Base-by-base conservation (phyloP, 2,888 invertebrate genomes). In the Drosophila yooni region DNA sequence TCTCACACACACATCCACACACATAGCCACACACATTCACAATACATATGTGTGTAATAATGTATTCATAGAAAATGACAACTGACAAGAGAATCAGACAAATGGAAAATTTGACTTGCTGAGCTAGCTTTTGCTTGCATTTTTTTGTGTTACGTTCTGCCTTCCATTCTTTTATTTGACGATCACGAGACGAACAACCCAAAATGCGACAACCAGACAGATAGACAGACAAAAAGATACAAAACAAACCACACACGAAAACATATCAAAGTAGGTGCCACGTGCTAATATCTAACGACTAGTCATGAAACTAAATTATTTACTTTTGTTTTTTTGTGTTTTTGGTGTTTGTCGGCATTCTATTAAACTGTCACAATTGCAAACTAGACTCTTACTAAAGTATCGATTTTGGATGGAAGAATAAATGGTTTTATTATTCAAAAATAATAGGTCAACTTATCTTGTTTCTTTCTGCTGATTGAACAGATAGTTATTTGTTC, bases 11-110 rank as follows among this genome's bases (percentile, higher is more conserved):
- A 21, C n/a, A 53, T 25, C 31, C 5, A 29, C 27, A 58, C 59
- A 29, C n/a, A 51, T n/a, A 43, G 27, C 46, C 48, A 50, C 27
- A 54, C 15, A 40, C 21, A 33, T 8, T 29, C 56, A 58, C 38
- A 27, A 51, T 29, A 38, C 7, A 50, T 48, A 27, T 61, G 36
- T 38, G 52, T 69, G 65, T 66, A 48, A 68, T 87, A 88, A 90
- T 87, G 84, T 89, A 88, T 90, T 82, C 89, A 90, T 90, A 77
- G 72, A 79, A 89, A 86, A 84, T 76, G 90, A 88, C 88, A 88
- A 87, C 87, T 87, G 88, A 87, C 90, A 88, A 79, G 82, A 76
- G 80, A 88, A 74, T 80, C 81, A 88, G 76, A 80, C 83, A 87
- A 88, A 90, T 88, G 86, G 86, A 81, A 86, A 88, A 83, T 82